Conservation (phyloP, 1,140 invertebrate genomes). For the Bombus balteatus region DNA sequence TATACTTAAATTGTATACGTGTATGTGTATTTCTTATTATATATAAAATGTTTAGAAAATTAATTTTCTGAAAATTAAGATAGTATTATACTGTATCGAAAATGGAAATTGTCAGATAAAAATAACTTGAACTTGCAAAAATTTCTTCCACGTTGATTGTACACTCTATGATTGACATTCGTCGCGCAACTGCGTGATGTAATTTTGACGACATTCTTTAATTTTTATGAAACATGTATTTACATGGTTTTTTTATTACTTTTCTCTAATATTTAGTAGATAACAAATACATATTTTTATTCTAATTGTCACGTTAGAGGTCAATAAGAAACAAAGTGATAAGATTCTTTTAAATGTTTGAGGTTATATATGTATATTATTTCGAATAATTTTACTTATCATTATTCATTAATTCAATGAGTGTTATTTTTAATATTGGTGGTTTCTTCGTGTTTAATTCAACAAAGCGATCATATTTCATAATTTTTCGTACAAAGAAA, state of each 20-base stretch:
- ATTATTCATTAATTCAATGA: slow-evolving; percentile 7
- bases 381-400: not conserved
- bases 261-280: not conserved
- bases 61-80: not conserved
- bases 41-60: not conserved
- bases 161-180: no score
- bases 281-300: not conserved
- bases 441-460: not conserved
- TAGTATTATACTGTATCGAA: not conserved
- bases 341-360: not conserved
- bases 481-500: not conserved
- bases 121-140: not conserved
- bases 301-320: not conserved
- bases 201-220: not conserved
- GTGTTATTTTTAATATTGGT: not conserved
- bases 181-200: not conserved
- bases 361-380: slow-evolving; percentile 9
- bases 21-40: not conserved
- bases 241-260: not conserved
- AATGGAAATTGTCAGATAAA: not conserved
- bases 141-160: not conserved
- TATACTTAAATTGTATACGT: not conserved
- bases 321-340: not conserved
- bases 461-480: not conserved
- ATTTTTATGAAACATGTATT: not conserved